These are phyloP conservation scores for Alligator mississippiensis DNA, from an alignment of 2,113 vertebrate genomes.

Conservation along the genomic window DNA sequence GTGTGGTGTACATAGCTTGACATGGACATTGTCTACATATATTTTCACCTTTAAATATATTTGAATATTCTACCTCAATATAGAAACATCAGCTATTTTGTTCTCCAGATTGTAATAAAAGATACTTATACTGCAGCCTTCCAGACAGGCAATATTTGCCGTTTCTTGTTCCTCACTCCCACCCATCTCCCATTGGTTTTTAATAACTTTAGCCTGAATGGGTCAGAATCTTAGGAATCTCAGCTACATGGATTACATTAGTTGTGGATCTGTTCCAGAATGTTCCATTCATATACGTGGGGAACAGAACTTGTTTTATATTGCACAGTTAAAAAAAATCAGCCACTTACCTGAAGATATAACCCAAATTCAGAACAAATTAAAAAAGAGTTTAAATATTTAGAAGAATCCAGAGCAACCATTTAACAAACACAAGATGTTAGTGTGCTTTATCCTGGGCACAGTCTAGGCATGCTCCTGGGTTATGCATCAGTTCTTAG, in stretches of 20 bases:
- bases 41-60: background rate
- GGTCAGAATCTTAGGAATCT: background rate
- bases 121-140: background rate
- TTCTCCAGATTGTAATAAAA: background rate
- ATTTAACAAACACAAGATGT: background rate
- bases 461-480: background rate
- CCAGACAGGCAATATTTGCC: background rate
- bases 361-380: rapidly evolving
- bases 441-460: background rate
- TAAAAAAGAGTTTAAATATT: background rate
- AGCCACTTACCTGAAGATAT: background rate
- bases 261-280: background rate
- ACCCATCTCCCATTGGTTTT: background rate
- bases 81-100: background rate
- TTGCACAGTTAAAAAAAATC: background rate
- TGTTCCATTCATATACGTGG: background rate
- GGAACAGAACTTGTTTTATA: background rate
- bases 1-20: background rate
- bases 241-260: background rate
- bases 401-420: no score
- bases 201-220: background rate
- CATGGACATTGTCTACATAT: background rate
- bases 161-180: background rate
- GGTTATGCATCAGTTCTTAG: background rate
- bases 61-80: background rate